Conservation (phyloP, 2,113 vertebrate genomes). For the Prunella fulvescens region DNA sequence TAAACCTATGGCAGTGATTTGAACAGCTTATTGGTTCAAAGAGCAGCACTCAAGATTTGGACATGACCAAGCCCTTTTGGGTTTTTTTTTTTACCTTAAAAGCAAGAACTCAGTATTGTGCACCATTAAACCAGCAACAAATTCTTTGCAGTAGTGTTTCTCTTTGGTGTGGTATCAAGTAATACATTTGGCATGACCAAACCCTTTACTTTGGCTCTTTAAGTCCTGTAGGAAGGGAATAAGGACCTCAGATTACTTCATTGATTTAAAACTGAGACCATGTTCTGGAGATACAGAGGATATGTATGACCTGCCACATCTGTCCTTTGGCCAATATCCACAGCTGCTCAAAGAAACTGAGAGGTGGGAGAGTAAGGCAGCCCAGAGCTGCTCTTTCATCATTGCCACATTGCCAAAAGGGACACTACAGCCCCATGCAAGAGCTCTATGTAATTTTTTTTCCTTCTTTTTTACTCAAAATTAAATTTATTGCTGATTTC, state of each 20-base stretch:
- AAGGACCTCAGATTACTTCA: neutral
- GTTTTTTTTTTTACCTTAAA: neutral
- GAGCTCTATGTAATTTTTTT: neutral
- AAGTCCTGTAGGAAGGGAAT: neutral
- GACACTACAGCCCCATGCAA: neutral
- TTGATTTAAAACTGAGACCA: neutral
- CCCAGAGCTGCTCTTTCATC: neutral
- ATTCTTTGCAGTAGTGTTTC: neutral
- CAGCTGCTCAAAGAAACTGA: neutral
- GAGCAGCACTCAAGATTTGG: neutral
- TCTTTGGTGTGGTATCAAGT: neutral
- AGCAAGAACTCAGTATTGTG: neutral
- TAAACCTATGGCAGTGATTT: neutral
- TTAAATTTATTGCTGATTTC: neutral
- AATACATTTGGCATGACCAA: neutral
- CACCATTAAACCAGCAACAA: neutral
- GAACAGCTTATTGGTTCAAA: neutral
- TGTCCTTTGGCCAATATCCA: neutral
- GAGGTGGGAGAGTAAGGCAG: neutral
- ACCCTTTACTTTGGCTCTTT: neutral
- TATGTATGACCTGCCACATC: neutral
- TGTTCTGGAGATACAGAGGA: neutral
- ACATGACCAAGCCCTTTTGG: neutral
- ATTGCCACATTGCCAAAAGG: neutral
- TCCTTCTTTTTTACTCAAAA: neutral